Conservation (phyloP, 2,113 vertebrate species). For the Phainopepla nitens region DNA sequence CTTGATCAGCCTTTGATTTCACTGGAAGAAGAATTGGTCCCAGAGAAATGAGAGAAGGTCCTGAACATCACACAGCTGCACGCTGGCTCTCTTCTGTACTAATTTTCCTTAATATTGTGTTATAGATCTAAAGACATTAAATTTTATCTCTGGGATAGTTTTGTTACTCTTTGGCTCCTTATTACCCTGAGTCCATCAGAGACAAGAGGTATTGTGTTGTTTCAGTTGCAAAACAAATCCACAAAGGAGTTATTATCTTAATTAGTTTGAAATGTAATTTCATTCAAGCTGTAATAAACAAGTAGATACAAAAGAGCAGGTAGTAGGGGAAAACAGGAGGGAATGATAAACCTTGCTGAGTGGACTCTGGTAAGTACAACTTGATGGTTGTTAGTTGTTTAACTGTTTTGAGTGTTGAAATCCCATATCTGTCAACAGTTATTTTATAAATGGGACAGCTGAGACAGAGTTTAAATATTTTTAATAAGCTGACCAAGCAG, state of each 20-base stretch:
- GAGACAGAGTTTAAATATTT: not conserved
- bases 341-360: not conserved
- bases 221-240: not conserved
- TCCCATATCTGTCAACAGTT: not conserved
- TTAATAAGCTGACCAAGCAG: not conserved
- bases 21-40: not conserved
- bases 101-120: not conserved
- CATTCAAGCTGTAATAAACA: slow-evolving; percentile 22
- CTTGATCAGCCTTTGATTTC: not conserved
- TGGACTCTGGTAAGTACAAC: not conserved
- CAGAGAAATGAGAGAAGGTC: not conserved
- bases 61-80: not conserved
- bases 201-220: not conserved
- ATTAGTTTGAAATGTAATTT: slow-evolving; percentile 28
- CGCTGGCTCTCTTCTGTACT: not conserved
- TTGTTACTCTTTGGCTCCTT: not conserved
- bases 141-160: not conserved
- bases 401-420: not conserved
- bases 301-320: not conserved
- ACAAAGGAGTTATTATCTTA: not conserved
- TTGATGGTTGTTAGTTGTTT: not conserved
- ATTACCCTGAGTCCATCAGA: not conserved
- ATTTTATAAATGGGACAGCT: not conserved
- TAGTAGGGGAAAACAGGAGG: not conserved
- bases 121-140: not conserved